phyloP scores from a whole-genome alignment of 2,888 invertebrate species.

The Syrphus vitripennis region DNA sequence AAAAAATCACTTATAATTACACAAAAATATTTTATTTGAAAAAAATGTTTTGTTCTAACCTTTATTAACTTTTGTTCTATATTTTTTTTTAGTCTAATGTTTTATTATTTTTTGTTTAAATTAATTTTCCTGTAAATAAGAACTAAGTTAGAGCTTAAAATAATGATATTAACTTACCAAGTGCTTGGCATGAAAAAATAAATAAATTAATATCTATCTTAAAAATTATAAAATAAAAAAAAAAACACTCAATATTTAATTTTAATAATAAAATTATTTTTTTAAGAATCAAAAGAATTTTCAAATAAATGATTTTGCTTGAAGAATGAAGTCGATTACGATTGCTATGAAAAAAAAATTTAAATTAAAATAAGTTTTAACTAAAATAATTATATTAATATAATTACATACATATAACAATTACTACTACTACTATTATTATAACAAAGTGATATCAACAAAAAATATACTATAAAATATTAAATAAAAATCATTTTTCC shows the following conservation, averaged over 20 bases:
- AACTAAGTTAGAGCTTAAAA: slow-evolving; percentile 40
- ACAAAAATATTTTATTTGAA: background rate
- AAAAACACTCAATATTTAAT: slow-evolving; percentile 14
- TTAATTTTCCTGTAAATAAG: slow-evolving; percentile 61
- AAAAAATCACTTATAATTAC: background rate
- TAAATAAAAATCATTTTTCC: slow-evolving; percentile 68
- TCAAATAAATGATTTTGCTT: slow-evolving; percentile 43
- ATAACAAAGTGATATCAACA: slow-evolving; percentile 72
- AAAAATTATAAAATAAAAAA: background rate
- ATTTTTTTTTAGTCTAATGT: slow-evolving; percentile 29
- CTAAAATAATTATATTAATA: slow-evolving; percentile 37
- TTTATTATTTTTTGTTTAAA: slow-evolving; percentile 22
- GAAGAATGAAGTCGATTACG: slow-evolving; percentile 36
- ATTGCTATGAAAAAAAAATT: slow-evolving; percentile 43
- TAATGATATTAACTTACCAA: slow-evolving; percentile 44
- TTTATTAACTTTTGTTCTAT: slow-evolving; percentile 14
- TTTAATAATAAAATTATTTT: slow-evolving; percentile 44
- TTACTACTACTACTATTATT: slow-evolving; percentile 63
- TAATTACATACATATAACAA: slow-evolving; percentile 41
- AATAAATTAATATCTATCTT: slow-evolving; percentile 14
- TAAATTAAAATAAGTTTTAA: slow-evolving; percentile 41
- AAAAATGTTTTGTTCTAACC: background rate
- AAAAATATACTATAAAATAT: slow-evolving; percentile 61
- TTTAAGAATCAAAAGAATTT: slow-evolving; percentile 28
- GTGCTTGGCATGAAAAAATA: slow-evolving; percentile 56